Evolutionary conservation across 2,113 vertebrate species (phyloP), one percentile per base, ranked within the genome.

Genomic region (Sterrhoptilus dennistouni): DNA sequence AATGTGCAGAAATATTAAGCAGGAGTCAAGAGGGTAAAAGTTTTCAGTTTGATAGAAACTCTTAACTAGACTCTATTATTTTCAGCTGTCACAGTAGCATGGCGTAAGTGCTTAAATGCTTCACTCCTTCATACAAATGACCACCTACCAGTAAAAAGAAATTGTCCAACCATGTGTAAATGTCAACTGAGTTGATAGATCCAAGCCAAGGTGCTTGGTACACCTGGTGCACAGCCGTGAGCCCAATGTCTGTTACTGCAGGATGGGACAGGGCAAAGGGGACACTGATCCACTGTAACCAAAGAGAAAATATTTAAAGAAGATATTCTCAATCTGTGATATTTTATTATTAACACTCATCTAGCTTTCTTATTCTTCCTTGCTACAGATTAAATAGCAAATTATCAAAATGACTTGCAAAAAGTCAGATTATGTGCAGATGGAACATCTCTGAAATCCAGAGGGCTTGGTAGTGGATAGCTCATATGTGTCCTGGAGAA

Each of bases 171-270:
- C 99, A 99, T 16, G 98, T 98, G 96, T 98, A 99, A 86, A 97
- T 94, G 87, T 99, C 99, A 52, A 96, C 95, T 5, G 98, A 84
- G 12, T 98, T 97, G 60, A 99, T 97, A 77, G 97, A 97, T 33
- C 99, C 99, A 59, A 99, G 97, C 99, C 99, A 99, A 47, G 99
- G 98, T 22, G 98, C 89, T 96, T 99, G 99, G 96, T 98, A 98
- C 94, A 99, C 98, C 5, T 92, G 59, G 31, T 98, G 97, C 42
- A 98, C 98, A 63, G 99, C 99, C 0, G 99, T 98, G 74, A 99
- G 87, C 17, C 97, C 97, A 56, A 99, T 99, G 97, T 99, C 98
- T 18, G 98, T 96, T 92, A 99, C 99, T 24, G 99, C 99, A 81
- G 99, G 98, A 80, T 99, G 98, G 79, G 98, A 98, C 97, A 99